These are phyloP conservation scores for Dromaius novaehollandiae DNA, from an alignment of 2,113 vertebrate species.

Conservation along the genomic window DNA sequence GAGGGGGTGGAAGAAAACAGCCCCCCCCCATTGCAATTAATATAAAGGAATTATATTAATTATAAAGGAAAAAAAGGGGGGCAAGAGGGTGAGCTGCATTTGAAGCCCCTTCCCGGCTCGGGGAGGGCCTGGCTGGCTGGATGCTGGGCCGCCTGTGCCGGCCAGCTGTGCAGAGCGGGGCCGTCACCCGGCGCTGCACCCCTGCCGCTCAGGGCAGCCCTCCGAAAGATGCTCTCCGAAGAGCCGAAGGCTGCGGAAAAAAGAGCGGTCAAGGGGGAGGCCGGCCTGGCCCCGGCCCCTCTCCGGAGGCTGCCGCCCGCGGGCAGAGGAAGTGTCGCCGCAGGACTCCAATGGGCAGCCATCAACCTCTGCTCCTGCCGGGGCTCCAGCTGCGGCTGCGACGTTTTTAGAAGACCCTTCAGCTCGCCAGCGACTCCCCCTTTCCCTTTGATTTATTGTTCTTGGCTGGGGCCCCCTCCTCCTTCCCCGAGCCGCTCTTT, in stretches of 20 bases:
- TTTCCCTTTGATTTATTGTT: conserved; percentile 50
- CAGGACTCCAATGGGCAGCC: background rate
- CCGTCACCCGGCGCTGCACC: no score
- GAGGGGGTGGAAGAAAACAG: background rate
- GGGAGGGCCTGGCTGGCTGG: background rate
- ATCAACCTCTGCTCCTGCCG: conserved; percentile 38
- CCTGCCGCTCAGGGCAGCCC: background rate
- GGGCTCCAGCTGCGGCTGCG: background rate
- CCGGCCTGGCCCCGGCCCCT: background rate
- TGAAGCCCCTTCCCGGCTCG: background rate
- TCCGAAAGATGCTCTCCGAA: background rate
- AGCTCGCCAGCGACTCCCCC: conserved; percentile 14
- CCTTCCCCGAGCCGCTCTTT: conserved; percentile 27
- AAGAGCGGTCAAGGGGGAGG: background rate
- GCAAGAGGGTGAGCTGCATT: background rate
- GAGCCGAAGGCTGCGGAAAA: background rate
- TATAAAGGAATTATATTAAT: no score
- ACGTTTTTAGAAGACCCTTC: background rate
- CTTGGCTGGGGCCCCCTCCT: background rate
- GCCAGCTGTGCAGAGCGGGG: no score
- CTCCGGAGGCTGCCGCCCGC: background rate
- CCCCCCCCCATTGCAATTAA: no score
- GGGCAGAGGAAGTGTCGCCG: background rate
- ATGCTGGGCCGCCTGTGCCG: background rate
- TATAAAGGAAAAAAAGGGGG: no score